A percentile compares a stretch with the other conserved stretches of the same genome.
Conservation (phyloP, 2,113 vertebrate genomes). For the Rhodinocichla rosea region DNA sequence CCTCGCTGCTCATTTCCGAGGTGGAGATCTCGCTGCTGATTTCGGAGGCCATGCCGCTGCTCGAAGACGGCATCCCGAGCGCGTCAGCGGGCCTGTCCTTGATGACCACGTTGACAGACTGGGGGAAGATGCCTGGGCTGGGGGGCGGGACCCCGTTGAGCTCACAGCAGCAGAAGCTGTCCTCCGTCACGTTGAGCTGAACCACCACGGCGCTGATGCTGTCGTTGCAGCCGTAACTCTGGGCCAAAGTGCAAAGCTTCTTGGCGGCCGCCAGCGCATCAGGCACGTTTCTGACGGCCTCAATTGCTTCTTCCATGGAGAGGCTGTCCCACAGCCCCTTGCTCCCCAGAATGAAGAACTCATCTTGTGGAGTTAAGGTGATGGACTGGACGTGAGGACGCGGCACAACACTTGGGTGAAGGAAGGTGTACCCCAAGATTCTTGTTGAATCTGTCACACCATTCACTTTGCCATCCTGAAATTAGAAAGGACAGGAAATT, state of each 20-base stretch:
- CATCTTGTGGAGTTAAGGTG: conserved; percentile 89
- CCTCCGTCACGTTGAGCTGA: conserved; percentile 91
- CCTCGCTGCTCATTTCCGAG: conserved; percentile 98
- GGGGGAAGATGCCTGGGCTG: conserved; percentile 72
- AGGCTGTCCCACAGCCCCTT: conserved; percentile 93
- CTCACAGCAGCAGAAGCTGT: conserved; percentile 95
- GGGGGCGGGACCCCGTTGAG: conserved; percentile 82
- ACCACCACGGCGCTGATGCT: conserved; percentile 95
- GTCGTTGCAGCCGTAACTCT: conserved; percentile 93
- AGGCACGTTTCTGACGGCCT: conserved; percentile 88
- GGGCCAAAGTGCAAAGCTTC: conserved; percentile 94
- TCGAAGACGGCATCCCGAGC: conserved; percentile 81
- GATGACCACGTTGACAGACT: conserved; percentile 75
- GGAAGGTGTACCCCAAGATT: conserved; percentile 97
- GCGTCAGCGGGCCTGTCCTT: conserved; percentile 79
- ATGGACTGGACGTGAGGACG: conserved; percentile 92
- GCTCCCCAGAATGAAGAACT: conserved; percentile 97
- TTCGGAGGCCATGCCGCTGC: conserved; percentile 86
- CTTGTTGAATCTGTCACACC: conserved; percentile 96
- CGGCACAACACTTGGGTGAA: conserved; percentile 92
- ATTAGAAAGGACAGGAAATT: not conserved
- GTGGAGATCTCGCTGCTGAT: conserved; percentile 94
- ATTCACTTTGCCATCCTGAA: conserved; percentile 96
- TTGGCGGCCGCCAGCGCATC: conserved; percentile 92
- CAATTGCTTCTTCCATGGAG: conserved; percentile 85